Conservation (phyloP, 2,113 vertebrate genomes). For the Acrocephalus kingi region DNA sequence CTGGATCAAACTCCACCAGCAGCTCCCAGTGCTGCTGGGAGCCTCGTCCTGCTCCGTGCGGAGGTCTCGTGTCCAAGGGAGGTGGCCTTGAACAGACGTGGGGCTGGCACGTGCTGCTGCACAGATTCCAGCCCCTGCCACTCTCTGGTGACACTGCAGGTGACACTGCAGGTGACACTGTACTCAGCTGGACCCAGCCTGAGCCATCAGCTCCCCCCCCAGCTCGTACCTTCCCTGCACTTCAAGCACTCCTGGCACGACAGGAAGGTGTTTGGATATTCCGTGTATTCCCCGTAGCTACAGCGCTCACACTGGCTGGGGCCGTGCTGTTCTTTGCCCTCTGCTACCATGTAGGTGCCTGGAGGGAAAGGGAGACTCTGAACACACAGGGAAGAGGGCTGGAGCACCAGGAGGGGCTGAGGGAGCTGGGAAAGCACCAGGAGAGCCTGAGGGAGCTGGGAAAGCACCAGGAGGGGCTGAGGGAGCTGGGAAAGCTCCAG, state of each 20-base stretch:
- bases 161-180: background rate
- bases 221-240: conserved; percentile 25
- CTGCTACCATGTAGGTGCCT: background rate
- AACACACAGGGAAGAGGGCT: background rate
- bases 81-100: background rate
- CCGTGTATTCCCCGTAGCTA: fast-evolving
- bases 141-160: background rate
- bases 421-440: background rate
- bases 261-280: fast-evolving
- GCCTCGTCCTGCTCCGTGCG: background rate
- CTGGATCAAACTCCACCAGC: background rate
- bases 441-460: background rate
- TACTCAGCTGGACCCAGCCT: background rate
- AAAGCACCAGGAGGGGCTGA: too few species aligned
- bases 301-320: background rate
- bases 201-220: background rate
- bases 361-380: background rate
- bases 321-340: background rate
- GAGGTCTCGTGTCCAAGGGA: background rate
- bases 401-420: background rate
- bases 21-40: background rate
- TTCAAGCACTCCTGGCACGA: background rate
- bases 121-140: background rate
- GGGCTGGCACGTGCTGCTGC: background rate
- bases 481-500: too few species aligned